Percentiles rank a stretch among this genome's conserved stretches.
Evolutionary conservation across 1,140 invertebrate genomes (phyloP).

Genomic region (Cydia splendana): DNA sequence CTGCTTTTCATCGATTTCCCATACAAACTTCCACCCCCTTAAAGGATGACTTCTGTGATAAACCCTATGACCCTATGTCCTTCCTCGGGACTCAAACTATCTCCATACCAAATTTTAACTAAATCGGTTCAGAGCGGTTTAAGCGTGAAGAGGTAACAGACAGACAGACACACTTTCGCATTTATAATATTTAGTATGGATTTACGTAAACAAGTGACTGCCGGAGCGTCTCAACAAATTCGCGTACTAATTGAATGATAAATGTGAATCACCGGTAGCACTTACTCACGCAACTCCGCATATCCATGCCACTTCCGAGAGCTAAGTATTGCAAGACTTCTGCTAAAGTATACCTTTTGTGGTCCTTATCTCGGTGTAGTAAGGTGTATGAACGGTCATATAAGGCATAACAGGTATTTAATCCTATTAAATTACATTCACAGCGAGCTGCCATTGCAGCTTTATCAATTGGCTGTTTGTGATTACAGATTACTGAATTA

Average conservation of each 20-base stretch:
- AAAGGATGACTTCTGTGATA: no score
- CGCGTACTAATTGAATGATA: constrained; percentile 12
- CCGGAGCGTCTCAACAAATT: neutral
- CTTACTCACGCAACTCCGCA: constrained; percentile 15
- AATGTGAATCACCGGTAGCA: constrained; percentile 4
- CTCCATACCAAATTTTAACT: no score
- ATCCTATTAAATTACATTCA: neutral
- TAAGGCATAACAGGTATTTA: neutral
- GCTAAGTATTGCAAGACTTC: neutral
- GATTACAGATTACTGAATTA: no score
- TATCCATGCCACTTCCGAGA: constrained; percentile 25
- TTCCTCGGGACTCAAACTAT: no score
- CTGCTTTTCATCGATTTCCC: no score
- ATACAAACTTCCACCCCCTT: no score
- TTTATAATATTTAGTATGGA: no score
- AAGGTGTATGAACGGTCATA: neutral
- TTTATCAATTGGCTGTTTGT: no score
- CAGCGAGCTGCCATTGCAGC: neutral
- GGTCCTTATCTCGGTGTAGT: neutral
- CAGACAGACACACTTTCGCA: no score
- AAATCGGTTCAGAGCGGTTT: no score
- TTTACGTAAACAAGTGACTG: neutral
- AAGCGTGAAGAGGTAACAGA: no score
- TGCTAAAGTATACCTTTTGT: neutral
- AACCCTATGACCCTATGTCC: no score